phyloP scores from a whole-genome alignment of 1,140 invertebrate genomes.

The Hyles euphorbiae region DNA sequence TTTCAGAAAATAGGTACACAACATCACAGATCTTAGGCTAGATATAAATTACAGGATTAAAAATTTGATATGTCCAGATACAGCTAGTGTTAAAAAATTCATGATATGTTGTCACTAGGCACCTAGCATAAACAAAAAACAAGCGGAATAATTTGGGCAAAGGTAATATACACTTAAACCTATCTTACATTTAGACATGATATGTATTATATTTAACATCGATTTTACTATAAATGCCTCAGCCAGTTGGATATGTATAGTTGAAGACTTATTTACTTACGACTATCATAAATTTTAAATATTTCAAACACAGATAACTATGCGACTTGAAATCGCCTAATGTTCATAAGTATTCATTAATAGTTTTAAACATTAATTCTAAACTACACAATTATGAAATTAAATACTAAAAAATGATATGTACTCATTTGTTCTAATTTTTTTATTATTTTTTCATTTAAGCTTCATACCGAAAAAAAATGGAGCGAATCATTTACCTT shows the following conservation, averaged over 20 bases:
- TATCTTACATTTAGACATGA: slow-evolving; percentile 35
- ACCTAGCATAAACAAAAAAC: slow-evolving; percentile 41
- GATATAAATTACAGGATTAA: slow-evolving; percentile 6
- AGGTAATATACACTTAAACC: slow-evolving; percentile 15
- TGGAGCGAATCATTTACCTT: background rate
- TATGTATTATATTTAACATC: slow-evolving; percentile 49
- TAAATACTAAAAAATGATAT: too few species aligned
- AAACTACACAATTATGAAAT: slow-evolving; percentile 31
- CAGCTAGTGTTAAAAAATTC: too few species aligned
- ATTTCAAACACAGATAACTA: slow-evolving; percentile 45
- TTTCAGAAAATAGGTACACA: slow-evolving; percentile 52
- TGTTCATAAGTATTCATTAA: slow-evolving; percentile 49
- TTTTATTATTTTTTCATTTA: too few species aligned
- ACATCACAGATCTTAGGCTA: slow-evolving; percentile 12
- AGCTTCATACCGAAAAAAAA: too few species aligned
- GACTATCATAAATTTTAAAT: slow-evolving; percentile 39
- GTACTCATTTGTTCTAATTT: too few species aligned
- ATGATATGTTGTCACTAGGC: slow-evolving; percentile 52
- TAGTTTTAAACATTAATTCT: slow-evolving; percentile 43
- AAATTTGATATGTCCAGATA: slow-evolving; percentile 21
- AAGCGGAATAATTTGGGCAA: background rate
- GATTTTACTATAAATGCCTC: slow-evolving; percentile 63
- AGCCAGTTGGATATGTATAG: slow-evolving; percentile 69
- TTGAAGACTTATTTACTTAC: slow-evolving; percentile 50
- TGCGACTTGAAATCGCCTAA: slow-evolving; percentile 18